These are phyloP conservation scores for Zonitis immaculata DNA, from an alignment of 2,888 invertebrate species.

Conservation along the genomic window DNA sequence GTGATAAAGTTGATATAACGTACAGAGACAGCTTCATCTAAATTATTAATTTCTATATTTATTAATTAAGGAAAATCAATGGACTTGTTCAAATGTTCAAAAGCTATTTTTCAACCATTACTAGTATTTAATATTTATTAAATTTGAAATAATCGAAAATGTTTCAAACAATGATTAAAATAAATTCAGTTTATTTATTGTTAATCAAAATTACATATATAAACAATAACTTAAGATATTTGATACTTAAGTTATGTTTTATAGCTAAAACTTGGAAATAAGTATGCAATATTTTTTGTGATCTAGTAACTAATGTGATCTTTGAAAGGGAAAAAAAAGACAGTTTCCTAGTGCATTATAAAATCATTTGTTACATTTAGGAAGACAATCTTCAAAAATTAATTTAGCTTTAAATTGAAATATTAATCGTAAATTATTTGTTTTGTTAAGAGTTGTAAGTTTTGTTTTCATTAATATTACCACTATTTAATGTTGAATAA, in stretches of 20 bases:
- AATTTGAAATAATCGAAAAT: neutral
- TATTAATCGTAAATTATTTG: neutral
- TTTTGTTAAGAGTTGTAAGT: neutral
- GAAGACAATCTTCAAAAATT: neutral
- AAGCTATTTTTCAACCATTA: neutral
- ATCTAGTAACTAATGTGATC: slow-evolving; percentile 15
- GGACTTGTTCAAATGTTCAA: neutral
- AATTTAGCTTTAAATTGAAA: too few relatives aligned
- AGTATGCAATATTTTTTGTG: slow-evolving; percentile 17
- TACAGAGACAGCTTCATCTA: neutral
- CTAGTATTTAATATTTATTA: neutral
- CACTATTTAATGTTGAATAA: neutral
- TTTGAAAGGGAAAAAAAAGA: neutral
- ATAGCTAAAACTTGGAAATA: neutral
- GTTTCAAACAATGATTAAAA: too few relatives aligned
- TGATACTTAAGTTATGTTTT: neutral
- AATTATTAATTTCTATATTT: neutral
- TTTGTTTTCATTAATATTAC: neutral
- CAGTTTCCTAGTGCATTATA: neutral
- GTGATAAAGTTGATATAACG: slow-evolving; percentile 6
- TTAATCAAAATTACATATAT: too few relatives aligned
- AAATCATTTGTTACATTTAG: neutral
- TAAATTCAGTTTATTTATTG: too few relatives aligned
- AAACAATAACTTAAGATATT: too few relatives aligned
- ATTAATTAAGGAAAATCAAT: neutral